Percentiles rank a stretch among this genome's conserved stretches.
Conservation (phyloP, 2,888 invertebrate genomes). For the Pristionchus japonicus region DNA sequence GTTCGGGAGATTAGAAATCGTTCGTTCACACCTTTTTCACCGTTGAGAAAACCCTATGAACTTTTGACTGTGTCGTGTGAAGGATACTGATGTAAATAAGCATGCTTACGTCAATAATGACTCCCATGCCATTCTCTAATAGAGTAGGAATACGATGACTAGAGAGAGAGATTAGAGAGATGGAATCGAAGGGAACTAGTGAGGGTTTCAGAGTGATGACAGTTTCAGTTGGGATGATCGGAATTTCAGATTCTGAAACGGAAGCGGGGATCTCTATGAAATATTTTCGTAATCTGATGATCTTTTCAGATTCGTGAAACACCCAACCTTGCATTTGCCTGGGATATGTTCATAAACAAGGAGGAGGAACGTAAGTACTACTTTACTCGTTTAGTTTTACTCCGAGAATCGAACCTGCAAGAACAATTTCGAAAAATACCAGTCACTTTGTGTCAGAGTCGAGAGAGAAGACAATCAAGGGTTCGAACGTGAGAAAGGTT, state of each 20-base stretch:
- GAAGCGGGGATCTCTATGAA: neutral
- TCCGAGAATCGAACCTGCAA: neutral
- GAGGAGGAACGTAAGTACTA: conserved; percentile 29
- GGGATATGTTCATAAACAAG: conserved; percentile 62
- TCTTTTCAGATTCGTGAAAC: conserved; percentile 50
- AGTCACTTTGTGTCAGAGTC: neutral
- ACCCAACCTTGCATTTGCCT: conserved; percentile 52
- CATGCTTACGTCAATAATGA: neutral
- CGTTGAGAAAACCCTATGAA: neutral
- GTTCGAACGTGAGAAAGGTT: neutral
- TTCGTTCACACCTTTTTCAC: neutral
- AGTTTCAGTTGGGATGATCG: neutral
- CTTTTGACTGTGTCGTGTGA: too few relatives aligned
- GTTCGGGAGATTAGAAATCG: neutral
- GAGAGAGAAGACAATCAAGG: neutral
- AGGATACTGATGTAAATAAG: neutral
- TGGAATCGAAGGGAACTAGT: neutral
- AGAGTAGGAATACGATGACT: neutral
- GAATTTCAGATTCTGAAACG: neutral
- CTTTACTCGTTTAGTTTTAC: neutral
- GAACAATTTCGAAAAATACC: neutral
- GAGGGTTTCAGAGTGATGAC: neutral
- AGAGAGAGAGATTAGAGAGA: neutral
- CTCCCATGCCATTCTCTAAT: neutral
- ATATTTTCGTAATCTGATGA: neutral